A percentile compares a stretch with the other conserved stretches of the same genome.
phyloP scores from a whole-genome alignment of 2,888 invertebrate genomes.

The Drosophila mercatorum region DNA sequence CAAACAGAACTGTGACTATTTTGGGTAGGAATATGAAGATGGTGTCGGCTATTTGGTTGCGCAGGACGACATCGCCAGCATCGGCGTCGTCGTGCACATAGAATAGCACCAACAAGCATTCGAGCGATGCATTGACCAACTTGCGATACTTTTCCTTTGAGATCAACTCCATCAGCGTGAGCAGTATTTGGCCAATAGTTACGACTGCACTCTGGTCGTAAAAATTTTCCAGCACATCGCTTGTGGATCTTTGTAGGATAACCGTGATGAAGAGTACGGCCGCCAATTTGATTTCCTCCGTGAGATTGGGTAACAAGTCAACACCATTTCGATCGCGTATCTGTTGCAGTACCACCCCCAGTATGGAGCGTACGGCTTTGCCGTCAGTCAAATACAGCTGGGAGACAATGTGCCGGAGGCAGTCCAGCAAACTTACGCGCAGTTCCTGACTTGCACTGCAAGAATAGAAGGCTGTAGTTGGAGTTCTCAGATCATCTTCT shows the following conservation, averaged over 20 bases:
- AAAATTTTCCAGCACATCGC: slow-evolving; percentile 86
- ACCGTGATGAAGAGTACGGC: slow-evolving; percentile 77
- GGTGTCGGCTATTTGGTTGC: slow-evolving; percentile 86
- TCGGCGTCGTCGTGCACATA: slow-evolving; percentile 87
- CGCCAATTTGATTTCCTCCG: slow-evolving; percentile 84
- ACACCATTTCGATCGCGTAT: slow-evolving; percentile 75
- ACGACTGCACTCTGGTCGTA: slow-evolving; percentile 87
- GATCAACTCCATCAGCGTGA: slow-evolving; percentile 88
- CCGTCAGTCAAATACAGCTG: slow-evolving; percentile 79
- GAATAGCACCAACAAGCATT: slow-evolving; percentile 88
- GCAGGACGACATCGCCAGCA: slow-evolving; percentile 85
- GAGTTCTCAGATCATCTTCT: neutral
- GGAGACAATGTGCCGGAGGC: slow-evolving; percentile 75
- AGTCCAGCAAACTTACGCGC: slow-evolving; percentile 77
- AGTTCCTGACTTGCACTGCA: slow-evolving; percentile 79
- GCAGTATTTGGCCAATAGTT: slow-evolving; percentile 88
- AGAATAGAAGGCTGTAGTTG: neutral
- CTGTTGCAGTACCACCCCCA: slow-evolving; percentile 80
- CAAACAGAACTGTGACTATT: slow-evolving; percentile 85
- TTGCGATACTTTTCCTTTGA: slow-evolving; percentile 88
- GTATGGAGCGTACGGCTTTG: slow-evolving; percentile 78
- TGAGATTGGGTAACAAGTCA: slow-evolving; percentile 65
- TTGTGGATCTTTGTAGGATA: slow-evolving; percentile 74
- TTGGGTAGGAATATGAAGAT: slow-evolving; percentile 87
- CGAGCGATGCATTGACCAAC: slow-evolving; percentile 87